Percentiles rank a stretch among this genome's conserved stretches.
These are phyloP conservation scores for Drosophila watanabei DNA, from an alignment of 1,140 invertebrate genomes.

Conservation along the genomic window DNA sequence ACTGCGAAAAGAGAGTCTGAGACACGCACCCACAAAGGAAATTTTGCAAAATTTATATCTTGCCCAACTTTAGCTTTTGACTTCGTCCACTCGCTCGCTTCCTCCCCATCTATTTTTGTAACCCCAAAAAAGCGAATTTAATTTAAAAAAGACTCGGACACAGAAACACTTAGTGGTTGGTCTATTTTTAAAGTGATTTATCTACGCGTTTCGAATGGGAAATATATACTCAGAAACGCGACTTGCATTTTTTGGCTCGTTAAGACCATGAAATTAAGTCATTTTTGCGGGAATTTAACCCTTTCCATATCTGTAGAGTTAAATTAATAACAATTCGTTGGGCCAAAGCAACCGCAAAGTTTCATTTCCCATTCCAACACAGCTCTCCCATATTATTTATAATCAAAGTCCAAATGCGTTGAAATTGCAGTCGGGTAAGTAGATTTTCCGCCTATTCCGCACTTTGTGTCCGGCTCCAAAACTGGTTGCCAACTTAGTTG, in stretches of 20 bases:
- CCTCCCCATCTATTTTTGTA: conserved; percentile 10
- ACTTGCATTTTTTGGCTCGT: conserved; percentile 11
- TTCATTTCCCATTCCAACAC: conserved; percentile 15
- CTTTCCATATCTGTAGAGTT: conserved; percentile 1
- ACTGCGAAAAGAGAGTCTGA: conserved; percentile 11
- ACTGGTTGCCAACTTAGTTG: conserved; percentile 43
- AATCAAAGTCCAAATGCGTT: conserved; percentile 66
- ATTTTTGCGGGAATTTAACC: conserved; percentile 19
- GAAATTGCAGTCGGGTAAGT: conserved; percentile 41
- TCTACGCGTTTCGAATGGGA: conserved; percentile 24
- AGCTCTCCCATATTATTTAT: conserved; percentile 34
- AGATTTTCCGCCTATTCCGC: conserved; percentile 17
- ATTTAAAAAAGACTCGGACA: background rate
- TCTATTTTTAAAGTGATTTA: conserved; percentile 55
- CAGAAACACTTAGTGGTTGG: conserved; percentile 41
- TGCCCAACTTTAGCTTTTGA: conserved; percentile 25
- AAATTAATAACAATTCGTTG: conserved; percentile 33
- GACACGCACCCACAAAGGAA: conserved; percentile 22
- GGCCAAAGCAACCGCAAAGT: conserved; percentile 19
- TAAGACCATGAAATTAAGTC: conserved; percentile 25
- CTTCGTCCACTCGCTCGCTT: background rate
- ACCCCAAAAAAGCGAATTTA: conserved; percentile 15
- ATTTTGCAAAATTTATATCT: conserved; percentile 30
- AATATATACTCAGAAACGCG: conserved; percentile 16
- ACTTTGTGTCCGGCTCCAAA: conserved; percentile 30